A percentile compares a stretch with the other conserved stretches of the same genome.
Evolutionary conservation across 2,113 vertebrate species (phyloP).

Genomic region (Chlorodrepanis virens): DNA sequence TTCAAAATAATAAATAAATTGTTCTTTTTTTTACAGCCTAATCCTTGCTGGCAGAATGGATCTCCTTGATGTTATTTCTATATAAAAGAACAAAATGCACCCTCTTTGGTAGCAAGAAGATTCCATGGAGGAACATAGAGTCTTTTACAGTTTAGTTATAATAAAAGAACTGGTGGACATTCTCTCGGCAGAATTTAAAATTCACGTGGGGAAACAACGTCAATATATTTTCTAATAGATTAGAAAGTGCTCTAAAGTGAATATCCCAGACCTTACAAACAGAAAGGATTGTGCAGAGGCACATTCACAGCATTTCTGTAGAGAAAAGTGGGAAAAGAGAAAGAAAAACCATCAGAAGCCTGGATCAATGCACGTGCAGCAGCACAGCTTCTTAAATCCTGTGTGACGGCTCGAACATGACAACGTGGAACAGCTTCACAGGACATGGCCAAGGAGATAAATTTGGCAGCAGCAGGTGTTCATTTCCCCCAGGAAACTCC

Average conservation of each 20-base stretch:
- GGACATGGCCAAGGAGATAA: neutral
- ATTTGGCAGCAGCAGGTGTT: constrained; percentile 13
- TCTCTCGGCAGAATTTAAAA: neutral
- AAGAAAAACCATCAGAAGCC: neutral
- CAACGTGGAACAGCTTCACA: neutral
- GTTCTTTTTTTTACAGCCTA: neutral
- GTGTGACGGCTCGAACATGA: neutral
- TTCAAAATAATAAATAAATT: neutral
- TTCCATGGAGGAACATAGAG: neutral
- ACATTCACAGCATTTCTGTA: neutral
- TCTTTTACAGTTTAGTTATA: neutral
- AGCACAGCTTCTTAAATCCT: neutral
- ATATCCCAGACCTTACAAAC: neutral
- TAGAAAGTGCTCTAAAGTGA: neutral
- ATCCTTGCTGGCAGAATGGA: neutral
- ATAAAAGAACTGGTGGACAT: neutral
- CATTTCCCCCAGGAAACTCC: neutral
- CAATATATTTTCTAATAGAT: neutral
- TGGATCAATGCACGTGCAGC: neutral
- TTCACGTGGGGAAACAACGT: neutral
- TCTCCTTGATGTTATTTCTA: neutral
- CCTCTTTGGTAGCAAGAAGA: neutral
- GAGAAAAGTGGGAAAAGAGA: neutral
- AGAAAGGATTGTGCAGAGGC: neutral
- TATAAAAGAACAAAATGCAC: neutral